Conservation (phyloP, 2,888 invertebrate genomes). For the Panorpa germanica region DNA sequence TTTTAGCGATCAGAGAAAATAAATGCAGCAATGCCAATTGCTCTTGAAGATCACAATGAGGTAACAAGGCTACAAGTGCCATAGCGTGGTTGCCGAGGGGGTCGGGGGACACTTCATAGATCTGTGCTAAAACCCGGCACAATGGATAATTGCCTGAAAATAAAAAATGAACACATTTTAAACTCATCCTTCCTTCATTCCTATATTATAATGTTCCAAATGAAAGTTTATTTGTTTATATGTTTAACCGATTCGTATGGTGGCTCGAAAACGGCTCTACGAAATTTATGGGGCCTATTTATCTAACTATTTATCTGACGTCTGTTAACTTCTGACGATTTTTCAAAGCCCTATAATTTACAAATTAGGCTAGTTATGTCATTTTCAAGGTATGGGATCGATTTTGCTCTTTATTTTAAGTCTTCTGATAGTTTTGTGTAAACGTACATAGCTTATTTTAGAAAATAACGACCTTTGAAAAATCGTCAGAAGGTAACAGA, state of each 20-base stretch:
- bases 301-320: not conserved
- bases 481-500: not conserved
- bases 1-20: slow-evolving; percentile 63
- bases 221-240: too few relatives aligned
- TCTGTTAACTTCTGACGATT: too few relatives aligned
- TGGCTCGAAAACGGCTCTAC: too few relatives aligned
- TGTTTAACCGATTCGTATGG: too few relatives aligned
- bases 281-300: not conserved
- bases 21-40: slow-evolving; percentile 67
- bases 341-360: too few relatives aligned
- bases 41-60: slow-evolving; percentile 72
- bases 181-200: not conserved
- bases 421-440: too few relatives aligned
- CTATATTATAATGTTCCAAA: too few relatives aligned
- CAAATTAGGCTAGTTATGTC: too few relatives aligned
- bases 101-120: slow-evolving; percentile 75
- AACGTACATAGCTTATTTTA: not conserved
- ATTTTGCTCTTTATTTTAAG: too few relatives aligned
- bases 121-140: slow-evolving; percentile 72
- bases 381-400: too few relatives aligned
- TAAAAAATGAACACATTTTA: slow-evolving; percentile 9
- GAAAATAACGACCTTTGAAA: too few relatives aligned
- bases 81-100: slow-evolving; percentile 72
- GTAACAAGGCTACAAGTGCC: slow-evolving; percentile 50
- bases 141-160: slow-evolving; percentile 69